Base-by-base conservation (phyloP, 2,888 invertebrate genomes). In the Noctua comes region DNA sequence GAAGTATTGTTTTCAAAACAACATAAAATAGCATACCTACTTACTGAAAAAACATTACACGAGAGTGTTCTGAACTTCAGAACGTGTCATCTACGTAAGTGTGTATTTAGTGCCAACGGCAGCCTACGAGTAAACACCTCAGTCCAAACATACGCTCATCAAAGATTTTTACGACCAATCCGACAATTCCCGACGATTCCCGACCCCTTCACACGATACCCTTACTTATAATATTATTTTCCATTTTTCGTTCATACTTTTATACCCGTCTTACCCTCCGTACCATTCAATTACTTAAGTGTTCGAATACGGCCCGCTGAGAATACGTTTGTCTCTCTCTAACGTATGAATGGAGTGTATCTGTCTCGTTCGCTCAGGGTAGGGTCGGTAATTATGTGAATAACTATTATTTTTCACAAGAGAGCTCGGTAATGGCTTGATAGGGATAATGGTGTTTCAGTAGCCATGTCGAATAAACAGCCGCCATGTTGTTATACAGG, bases 251-350 rank as follows among this genome's bases (percentile, higher is more conserved):
- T 93, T 94, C 92, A 93, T 93, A 91, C 89, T 92, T 93, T 94
- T 92, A 93, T 93, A 90, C 90, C 92, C 92, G 89, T 94, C 93
- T 95, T 93, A 92, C 93, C 92, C 92, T 88, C 91, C 89, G 93
- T 93, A 94, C 92, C 92, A 93, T 96, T 96, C 96, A 96, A 96
- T 96, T 96, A 97, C 96, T 95, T 96, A 96, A 96, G 96, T 96
- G 96, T 94, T 94, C 89, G 89, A 90, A 89, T 91, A 91, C 92
- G 90, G 90, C 91, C 92, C 92, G 89, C 90, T 90, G 82, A 87
- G 90, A 88, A 87, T 94, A 93, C 84, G 82, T 68, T 87, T 75
- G 85, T 95, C 95, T 92, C 92, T 82, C 86, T 95, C 91, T 86
- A 82, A 89, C 91, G 86, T 90, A 88, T 83, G 65, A 82, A 69